Evolutionary conservation across 2,113 vertebrate genomes (phyloP).

Genomic region (Podarcis muralis): DNA sequence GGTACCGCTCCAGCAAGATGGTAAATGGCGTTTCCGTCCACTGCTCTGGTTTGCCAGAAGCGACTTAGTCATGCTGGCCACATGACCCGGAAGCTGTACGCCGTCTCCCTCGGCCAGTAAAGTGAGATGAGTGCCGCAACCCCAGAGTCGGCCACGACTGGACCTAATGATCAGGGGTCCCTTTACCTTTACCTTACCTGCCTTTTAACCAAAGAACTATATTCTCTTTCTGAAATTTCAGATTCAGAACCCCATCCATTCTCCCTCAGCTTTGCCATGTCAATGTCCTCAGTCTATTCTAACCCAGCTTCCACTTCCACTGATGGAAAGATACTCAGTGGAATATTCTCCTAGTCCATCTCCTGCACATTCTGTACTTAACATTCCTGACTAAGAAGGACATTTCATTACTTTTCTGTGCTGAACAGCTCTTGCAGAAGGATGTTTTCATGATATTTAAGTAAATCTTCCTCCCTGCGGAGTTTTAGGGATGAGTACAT

Average conservation of each 20-base stretch:
- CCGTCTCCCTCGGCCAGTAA: no score
- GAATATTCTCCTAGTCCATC: not conserved
- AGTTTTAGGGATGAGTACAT: not conserved
- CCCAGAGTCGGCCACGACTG: no score
- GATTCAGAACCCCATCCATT: not conserved
- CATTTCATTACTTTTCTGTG: not conserved
- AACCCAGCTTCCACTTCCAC: not conserved
- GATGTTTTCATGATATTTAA: not conserved
- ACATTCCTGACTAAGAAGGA: not conserved
- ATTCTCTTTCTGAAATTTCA: not conserved
- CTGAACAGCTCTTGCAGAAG: not conserved
- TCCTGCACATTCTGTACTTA: not conserved
- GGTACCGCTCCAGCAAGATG: no score
- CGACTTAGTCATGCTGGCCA: no score
- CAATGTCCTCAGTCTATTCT: not conserved
- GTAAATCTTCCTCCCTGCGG: not conserved
- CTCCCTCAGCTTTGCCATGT: not conserved
- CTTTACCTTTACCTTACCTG: no score
- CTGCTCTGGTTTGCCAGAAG: no score
- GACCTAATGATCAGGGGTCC: no score
- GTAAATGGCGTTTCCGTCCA: no score
- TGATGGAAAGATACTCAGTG: no score
- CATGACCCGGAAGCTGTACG: no score
- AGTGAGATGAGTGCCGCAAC: no score
- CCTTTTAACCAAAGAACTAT: not conserved